phyloP scores from a whole-genome alignment of 2,888 invertebrate species.

The Cinara cedri region DNA sequence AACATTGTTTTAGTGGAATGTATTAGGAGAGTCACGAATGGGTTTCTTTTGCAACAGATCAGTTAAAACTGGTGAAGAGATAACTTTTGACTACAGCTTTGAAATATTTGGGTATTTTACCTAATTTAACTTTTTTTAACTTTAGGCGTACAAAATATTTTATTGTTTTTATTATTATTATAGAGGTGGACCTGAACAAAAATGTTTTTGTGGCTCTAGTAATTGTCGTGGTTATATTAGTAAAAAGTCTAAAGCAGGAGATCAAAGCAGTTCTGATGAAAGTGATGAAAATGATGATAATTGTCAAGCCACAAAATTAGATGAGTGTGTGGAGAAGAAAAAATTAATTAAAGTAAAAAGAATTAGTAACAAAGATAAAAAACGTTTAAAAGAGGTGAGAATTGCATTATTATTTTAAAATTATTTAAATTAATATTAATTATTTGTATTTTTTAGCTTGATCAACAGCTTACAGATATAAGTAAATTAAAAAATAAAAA shows the following conservation, averaged over 20 bases:
- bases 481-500: constrained; percentile 48
- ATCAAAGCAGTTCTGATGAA: constrained; percentile 42
- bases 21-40: constrained; percentile 89
- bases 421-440: not conserved
- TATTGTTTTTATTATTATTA: not conserved
- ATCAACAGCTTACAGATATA: constrained; percentile 36
- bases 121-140: not conserved
- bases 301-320: not conserved
- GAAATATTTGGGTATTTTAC: constrained; percentile 86
- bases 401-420: not conserved
- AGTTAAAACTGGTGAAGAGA: constrained; percentile 87
- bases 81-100: constrained; percentile 98
- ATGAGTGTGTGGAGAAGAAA: not conserved
- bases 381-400: constrained; percentile 36
- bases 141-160: too few relatives aligned
- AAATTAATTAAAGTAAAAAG: not conserved
- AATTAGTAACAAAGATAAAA: constrained; percentile 23
- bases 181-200: constrained; percentile 61
- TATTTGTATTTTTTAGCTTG: constrained; percentile 27
- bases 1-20: constrained; percentile 73
- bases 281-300: constrained; percentile 16
- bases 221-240: constrained; percentile 97
- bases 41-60: constrained; percentile 92
- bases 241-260: not conserved
- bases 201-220: constrained; percentile 88